Evolutionary conservation across 1,140 invertebrate species (phyloP).

Genomic region (Hyles euphorbiae): DNA sequence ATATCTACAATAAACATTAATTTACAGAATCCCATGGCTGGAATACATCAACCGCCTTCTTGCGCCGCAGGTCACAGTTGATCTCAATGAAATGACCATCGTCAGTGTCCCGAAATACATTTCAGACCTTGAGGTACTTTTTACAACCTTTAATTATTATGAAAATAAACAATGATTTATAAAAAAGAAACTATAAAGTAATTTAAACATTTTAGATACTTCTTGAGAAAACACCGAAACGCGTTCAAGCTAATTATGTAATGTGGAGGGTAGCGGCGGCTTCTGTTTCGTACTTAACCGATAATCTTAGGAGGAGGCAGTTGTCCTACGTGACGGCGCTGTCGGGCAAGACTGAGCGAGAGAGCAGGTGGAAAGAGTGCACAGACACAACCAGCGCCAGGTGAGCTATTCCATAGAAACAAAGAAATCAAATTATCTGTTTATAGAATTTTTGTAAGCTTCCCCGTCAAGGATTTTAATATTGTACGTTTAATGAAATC

Average conservation of each 20-base stretch:
- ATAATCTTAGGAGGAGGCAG: slow-evolving; percentile 82
- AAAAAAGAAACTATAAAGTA: not conserved
- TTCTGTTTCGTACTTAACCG: slow-evolving; percentile 85
- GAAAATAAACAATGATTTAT: not conserved
- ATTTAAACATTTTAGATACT: slow-evolving; percentile 42
- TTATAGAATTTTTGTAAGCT: too few relatives aligned
- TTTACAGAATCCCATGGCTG: slow-evolving; percentile 82
- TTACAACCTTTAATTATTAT: not conserved
- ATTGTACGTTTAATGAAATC: too few relatives aligned
- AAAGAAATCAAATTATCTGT: too few relatives aligned
- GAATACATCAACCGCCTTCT: slow-evolving; percentile 89
- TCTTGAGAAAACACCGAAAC: slow-evolving; percentile 71
- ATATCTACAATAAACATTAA: slow-evolving; percentile 12
- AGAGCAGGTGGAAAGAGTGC: slow-evolving; percentile 92
- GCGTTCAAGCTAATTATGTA: slow-evolving; percentile 84
- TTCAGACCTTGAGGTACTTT: slow-evolving; percentile 77
- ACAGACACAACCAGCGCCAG: slow-evolving; percentile 83
- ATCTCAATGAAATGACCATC: slow-evolving; percentile 84
- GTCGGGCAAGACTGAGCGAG: slow-evolving; percentile 84
- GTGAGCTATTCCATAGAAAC: slow-evolving; percentile 45
- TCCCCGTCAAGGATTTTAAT: too few relatives aligned
- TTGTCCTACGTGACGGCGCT: slow-evolving; percentile 84
- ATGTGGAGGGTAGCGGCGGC: slow-evolving; percentile 87
- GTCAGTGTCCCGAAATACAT: slow-evolving; percentile 89
- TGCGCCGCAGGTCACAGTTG: slow-evolving; percentile 76